Conservation (phyloP, 2,113 vertebrate genomes). For the Rhynchopsitta pachyrhyncha region DNA sequence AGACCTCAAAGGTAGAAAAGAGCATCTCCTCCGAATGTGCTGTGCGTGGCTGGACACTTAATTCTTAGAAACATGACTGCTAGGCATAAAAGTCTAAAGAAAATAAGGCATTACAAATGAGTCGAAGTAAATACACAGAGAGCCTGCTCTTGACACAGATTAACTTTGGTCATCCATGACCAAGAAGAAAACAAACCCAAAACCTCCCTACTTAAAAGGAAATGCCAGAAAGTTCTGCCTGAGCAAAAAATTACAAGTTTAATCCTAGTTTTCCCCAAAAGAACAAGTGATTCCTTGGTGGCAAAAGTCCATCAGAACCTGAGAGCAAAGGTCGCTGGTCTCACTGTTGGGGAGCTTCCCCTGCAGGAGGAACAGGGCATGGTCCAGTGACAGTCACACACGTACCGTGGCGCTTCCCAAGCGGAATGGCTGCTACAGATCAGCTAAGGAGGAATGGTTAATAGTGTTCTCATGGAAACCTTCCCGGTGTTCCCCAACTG, state of each 20-base stretch:
- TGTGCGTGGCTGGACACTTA: constrained; percentile 28
- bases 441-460: not conserved
- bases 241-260: constrained; percentile 50
- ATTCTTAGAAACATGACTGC: constrained; percentile 15
- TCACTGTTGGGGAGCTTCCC: not conserved
- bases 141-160: constrained; percentile 52
- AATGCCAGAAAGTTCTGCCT: constrained; percentile 57
- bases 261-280: not conserved
- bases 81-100: constrained; percentile 45
- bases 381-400: not conserved
- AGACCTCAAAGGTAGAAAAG: not conserved
- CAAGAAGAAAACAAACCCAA: not conserved
- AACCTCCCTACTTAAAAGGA: not conserved
- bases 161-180: not conserved
- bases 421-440: not conserved
- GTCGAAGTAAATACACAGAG: constrained; percentile 27
- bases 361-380: not conserved
- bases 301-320: constrained; percentile 61
- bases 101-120: constrained; percentile 61
- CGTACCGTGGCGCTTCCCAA: not conserved
- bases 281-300: constrained; percentile 47
- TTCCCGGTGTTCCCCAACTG: not conserved
- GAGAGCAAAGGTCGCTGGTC: constrained; percentile 50
- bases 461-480: not conserved
- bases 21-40: constrained; percentile 39